Percentiles rank a stretch among this genome's conserved stretches.
phyloP scores from a whole-genome alignment of 2,888 invertebrate genomes.

The Hypena proboscidalis region DNA sequence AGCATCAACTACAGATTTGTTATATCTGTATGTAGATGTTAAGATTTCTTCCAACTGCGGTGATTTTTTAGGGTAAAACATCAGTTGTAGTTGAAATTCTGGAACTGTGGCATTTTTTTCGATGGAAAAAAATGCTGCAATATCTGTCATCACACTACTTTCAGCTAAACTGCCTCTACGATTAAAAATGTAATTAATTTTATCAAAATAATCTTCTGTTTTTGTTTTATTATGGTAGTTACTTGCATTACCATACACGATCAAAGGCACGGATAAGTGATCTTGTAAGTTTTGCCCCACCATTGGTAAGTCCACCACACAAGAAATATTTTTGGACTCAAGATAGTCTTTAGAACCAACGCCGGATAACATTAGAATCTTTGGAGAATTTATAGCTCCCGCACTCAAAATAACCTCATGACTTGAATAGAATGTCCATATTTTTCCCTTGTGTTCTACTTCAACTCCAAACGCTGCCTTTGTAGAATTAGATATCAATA shows the following conservation, averaged over 20 bases:
- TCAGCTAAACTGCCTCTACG: constrained; percentile 76
- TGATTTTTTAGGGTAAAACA: constrained; percentile 55
- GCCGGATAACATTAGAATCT: constrained; percentile 80
- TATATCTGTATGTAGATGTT: too few species aligned
- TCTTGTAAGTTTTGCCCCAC: constrained; percentile 84
- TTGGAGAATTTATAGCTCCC: constrained; percentile 81
- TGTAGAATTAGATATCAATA: constrained; percentile 78
- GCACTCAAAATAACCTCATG: constrained; percentile 82
- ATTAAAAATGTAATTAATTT: constrained; percentile 73
- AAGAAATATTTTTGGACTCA: constrained; percentile 60
- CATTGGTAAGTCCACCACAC: constrained; percentile 68
- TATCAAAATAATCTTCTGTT: too few species aligned
- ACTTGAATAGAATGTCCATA: constrained; percentile 60
- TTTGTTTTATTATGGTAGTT: too few species aligned
- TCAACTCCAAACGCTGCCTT: constrained; percentile 74
- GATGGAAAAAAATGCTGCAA: constrained; percentile 62
- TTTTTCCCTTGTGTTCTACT: constrained; percentile 59
- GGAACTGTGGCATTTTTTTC: constrained; percentile 57
- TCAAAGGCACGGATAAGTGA: constrained; percentile 72
- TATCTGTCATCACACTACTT: constrained; percentile 65
- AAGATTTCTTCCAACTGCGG: constrained; percentile 53
- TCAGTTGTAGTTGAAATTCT: constrained; percentile 62
- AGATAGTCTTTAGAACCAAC: constrained; percentile 78
- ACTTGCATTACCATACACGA: constrained; percentile 59
- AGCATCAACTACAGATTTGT: constrained; percentile 45